Conservation (phyloP, 2,113 vertebrate species). For the Condylura cristata region DNA sequence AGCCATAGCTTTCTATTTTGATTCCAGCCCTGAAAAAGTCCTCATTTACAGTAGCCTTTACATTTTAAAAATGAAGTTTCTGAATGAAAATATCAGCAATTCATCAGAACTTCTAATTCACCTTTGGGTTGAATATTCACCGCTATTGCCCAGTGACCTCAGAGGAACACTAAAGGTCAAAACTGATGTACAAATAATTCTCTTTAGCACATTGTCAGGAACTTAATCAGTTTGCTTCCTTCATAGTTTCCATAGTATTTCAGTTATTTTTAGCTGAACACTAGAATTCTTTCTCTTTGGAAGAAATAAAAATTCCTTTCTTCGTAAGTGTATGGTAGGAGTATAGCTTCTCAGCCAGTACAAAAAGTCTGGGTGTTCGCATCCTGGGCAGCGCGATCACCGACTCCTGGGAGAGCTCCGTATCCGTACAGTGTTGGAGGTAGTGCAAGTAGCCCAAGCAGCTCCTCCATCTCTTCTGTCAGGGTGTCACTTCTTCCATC, state of each 20-base stretch:
- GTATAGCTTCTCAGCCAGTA: not conserved
- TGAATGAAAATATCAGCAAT: not conserved
- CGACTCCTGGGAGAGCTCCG: not conserved
- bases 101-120: conserved; percentile 19
- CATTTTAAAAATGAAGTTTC: conserved; percentile 1
- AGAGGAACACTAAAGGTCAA: conserved; percentile 25
- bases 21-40: not conserved
- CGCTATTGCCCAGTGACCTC: not conserved
- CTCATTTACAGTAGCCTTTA: not conserved
- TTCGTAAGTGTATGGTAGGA: not conserved
- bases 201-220: not conserved
- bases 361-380: not conserved
- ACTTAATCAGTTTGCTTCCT: not conserved
- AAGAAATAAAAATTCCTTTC: not conserved
- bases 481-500: not conserved
- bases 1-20: not conserved
- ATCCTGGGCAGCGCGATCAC: not conserved
- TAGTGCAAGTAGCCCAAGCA: not conserved
- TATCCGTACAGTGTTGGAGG: not conserved
- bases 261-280: conserved; percentile 52
- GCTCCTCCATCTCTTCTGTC: not conserved
- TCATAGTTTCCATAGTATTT: not conserved
- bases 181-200: conserved; percentile 21
- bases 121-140: not conserved
- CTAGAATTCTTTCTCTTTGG: conserved; percentile 20